Conservation (phyloP, 2,797 vertebrate genomes). For the Cirrhinus molitorella region DNA sequence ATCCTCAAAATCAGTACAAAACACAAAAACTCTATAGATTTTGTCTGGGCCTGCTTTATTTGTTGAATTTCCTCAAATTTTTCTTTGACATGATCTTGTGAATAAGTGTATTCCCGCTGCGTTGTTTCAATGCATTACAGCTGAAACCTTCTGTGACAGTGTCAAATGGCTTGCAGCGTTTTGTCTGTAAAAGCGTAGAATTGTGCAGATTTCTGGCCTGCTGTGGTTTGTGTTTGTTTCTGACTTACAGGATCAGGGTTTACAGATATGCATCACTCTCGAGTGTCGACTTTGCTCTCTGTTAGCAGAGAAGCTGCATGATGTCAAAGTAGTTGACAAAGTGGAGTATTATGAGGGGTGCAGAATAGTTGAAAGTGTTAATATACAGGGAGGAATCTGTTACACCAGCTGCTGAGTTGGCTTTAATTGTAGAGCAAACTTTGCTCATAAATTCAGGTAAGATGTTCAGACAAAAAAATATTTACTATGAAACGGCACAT, state of each 20-base stretch:
- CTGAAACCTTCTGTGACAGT: background rate
- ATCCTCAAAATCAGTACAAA: background rate
- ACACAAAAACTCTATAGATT: background rate
- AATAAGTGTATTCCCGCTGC: background rate
- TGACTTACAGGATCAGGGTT: slow-evolving; percentile 20
- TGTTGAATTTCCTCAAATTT: background rate
- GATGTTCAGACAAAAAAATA: background rate
- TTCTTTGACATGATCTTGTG: background rate
- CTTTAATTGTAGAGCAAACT: background rate
- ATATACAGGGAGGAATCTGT: background rate
- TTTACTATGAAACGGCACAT: background rate
- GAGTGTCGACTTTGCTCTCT: slow-evolving; percentile 17
- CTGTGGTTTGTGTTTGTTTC: background rate
- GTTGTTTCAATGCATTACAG: background rate
- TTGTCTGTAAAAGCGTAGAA: background rate
- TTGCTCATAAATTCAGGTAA: background rate
- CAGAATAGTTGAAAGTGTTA: background rate
- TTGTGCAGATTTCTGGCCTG: slow-evolving; percentile 18
- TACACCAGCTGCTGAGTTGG: background rate
- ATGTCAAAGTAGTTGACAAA: background rate
- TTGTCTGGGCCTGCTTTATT: background rate
- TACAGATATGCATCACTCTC: slow-evolving; percentile 8
- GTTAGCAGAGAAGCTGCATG: background rate
- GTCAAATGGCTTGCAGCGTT: background rate
- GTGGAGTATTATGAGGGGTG: background rate